These are phyloP conservation scores for Lutraria lutraria DNA, from an alignment of 2,888 invertebrate species.

Conservation along the genomic window DNA sequence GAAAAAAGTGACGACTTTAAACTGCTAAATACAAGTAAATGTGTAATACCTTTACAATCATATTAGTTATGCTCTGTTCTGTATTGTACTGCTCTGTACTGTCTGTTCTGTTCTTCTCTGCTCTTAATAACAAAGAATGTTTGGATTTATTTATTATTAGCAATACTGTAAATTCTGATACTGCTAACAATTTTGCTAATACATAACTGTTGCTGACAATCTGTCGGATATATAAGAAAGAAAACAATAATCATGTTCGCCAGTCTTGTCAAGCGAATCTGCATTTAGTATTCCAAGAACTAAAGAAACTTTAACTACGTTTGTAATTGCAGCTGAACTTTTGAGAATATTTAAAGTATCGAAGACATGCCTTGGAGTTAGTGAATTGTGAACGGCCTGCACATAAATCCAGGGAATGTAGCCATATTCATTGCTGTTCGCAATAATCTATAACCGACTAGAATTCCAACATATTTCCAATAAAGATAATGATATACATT, in stretches of 20 bases:
- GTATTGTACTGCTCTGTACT: no score
- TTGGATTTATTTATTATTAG: no score
- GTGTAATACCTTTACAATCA: no score
- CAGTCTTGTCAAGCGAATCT: not conserved
- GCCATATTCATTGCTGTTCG: not conserved
- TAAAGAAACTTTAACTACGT: not conserved
- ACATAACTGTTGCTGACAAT: not conserved
- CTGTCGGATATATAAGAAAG: not conserved
- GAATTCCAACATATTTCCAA: not conserved
- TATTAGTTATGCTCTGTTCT: no score
- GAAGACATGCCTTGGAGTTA: no score
- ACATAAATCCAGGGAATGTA: not conserved
- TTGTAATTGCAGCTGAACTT: not conserved
- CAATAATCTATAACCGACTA: not conserved
- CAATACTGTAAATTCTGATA: no score
- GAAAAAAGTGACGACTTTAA: no score
- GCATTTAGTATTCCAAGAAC: not conserved
- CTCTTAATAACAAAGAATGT: no score
- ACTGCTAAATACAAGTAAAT: no score
- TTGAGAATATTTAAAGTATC: not conserved
- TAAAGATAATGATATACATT: not conserved
- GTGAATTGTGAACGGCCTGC: not conserved
- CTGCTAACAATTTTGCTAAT: not conserved
- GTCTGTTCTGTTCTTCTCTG: no score
- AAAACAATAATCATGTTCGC: not conserved